Evolutionary conservation across 2,797 vertebrate genomes (phyloP), one percentile per base, ranked within the genome.

Genomic region (Oreonectes daqikongensis): DNA sequence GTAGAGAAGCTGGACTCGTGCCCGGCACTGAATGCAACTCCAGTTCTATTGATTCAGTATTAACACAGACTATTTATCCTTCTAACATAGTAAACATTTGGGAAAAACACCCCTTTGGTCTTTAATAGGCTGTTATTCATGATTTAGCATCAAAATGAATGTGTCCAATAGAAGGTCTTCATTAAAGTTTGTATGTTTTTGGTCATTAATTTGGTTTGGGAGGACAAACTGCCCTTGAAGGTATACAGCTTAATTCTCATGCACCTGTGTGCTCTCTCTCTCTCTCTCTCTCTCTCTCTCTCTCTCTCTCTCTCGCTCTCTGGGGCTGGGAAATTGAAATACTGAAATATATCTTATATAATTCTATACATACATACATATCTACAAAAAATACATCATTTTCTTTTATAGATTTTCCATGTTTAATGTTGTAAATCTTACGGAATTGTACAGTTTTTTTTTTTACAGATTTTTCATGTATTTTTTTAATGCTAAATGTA

Each of bases 31-130:
- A 55, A 55, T 11, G 24, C 11, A 15, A 26, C 53, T 55, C 5
- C 5, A 17, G 26, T 59, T 59, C 30, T 59, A 59, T 59, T 28
- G 55, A 59, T 59, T 59, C 15, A 15, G 55, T 8, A 59, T 59
- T 59, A 59, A 59, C 55, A 28, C 14, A 26, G 55, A 59, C 26
- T 17, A 17, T 59, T 59, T 59, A 1, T 30, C 55, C 55, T 30
- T 59, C 26, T 59, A 17, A 59, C 55, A 59, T 17, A 59, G 55
- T 59, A 28, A 30, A 59, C 55, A 30, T 59, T 59, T 30, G 55
- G 24, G 30, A 30, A 59, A 5, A 59, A 59, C 15, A 24, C 14
- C 6, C 55, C 17, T 28, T 59, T 55, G 53, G 24, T 12, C 12
- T 12, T 55, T 55, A 55, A 28, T 8, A 30, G 15, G 55, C 55